Conservation (phyloP, 2,888 invertebrate species). For the Epinotia ramella region DNA sequence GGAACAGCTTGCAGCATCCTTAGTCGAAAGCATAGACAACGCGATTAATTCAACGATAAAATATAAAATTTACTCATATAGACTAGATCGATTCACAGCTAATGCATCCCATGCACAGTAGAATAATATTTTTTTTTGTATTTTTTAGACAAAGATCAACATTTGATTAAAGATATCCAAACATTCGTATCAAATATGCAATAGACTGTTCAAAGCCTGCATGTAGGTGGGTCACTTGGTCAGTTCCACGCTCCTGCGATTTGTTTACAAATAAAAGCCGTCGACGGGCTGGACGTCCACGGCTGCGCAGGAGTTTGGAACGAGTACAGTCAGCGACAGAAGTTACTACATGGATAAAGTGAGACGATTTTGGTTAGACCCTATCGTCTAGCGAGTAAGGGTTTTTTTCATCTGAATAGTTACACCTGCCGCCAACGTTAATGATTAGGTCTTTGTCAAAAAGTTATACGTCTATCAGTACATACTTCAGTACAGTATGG, state of each 20-base stretch:
- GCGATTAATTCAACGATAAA: constrained; percentile 44
- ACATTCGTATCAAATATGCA: constrained; percentile 46
- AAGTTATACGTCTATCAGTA: constrained; percentile 16
- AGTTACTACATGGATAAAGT: constrained; percentile 6
- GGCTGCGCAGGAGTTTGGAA: constrained; percentile 6
- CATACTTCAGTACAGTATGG: constrained; percentile 5
- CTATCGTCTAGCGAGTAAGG: neutral
- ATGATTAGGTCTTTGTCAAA: constrained; percentile 23
- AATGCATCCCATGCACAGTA: constrained; percentile 53
- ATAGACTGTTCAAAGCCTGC: constrained; percentile 38
- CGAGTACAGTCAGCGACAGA: constrained; percentile 13
- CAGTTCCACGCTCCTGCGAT: constrained; percentile 9
- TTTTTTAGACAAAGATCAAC: constrained; percentile 48
- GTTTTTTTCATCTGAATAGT: neutral
- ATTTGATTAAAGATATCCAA: constrained; percentile 46
- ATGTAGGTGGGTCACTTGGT: constrained; percentile 23
- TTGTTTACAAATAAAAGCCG: neutral
- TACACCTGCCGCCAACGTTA: constrained; percentile 2
- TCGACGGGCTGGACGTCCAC: constrained; percentile 20
- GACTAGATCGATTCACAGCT: constrained; percentile 56
- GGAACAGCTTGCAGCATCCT: constrained; percentile 15
- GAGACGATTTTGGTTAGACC: neutral
- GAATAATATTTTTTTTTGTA: constrained; percentile 43
- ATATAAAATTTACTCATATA: constrained; percentile 47
- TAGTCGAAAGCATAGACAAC: constrained; percentile 43